phyloP scores from a whole-genome alignment of 2,797 vertebrate genomes.

The Xiphorhynchus erythropygius region DNA sequence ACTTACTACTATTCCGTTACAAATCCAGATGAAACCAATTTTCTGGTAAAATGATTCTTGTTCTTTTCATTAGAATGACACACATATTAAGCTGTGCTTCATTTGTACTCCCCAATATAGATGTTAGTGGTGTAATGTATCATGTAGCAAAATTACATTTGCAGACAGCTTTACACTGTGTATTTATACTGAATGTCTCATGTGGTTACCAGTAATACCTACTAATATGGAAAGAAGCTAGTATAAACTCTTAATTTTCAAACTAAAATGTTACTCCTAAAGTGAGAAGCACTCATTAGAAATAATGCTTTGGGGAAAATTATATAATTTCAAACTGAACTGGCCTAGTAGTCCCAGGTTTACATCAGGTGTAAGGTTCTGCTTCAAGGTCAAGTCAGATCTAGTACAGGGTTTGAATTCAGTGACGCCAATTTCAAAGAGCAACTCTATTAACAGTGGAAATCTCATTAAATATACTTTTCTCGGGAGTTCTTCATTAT shows the following conservation, averaged over 20 bases:
- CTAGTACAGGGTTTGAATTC: not conserved
- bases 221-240: constrained; percentile 44
- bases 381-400: constrained; percentile 10
- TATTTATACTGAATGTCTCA: constrained; percentile 28
- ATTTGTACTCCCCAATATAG: constrained; percentile 63
- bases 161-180: constrained; percentile 46
- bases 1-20: constrained; percentile 68
- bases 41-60: constrained; percentile 73
- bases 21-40: constrained; percentile 81
- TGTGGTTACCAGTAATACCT: constrained; percentile 52
- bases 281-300: constrained; percentile 19
- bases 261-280: not conserved
- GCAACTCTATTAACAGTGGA: constrained; percentile 12
- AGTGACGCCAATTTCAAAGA: not conserved
- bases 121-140: constrained; percentile 57
- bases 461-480: constrained; percentile 13
- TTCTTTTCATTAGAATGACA: constrained; percentile 76
- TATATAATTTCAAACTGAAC: not conserved
- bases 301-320: constrained; percentile 34
- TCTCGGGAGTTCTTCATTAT: constrained; percentile 17
- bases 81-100: constrained; percentile 69
- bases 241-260: constrained; percentile 38
- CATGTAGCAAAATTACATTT: constrained; percentile 66
- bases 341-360: not conserved
- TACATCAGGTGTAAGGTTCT: not conserved